Evolutionary conservation across 2,888 invertebrate species (phyloP).

Genomic region (Orchestes rusci): DNA sequence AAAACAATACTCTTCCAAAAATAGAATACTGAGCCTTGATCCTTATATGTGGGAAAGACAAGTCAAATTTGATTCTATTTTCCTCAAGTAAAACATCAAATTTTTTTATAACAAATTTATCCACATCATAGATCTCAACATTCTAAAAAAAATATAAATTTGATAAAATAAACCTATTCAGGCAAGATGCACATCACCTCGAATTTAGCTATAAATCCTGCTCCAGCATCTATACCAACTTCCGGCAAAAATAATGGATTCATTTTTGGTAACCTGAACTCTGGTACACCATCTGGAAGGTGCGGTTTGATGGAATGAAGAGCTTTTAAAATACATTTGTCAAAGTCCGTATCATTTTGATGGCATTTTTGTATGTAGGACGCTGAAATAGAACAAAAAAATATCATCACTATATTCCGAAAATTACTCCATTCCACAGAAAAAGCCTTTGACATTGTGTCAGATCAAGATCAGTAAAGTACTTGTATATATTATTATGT

Average conservation of each 20-base stretch:
- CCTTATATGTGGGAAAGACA: conserved; percentile 54
- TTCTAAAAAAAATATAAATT: conserved; percentile 13
- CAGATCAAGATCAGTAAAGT: too few species aligned
- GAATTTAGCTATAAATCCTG: conserved; percentile 24
- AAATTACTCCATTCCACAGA: too few species aligned
- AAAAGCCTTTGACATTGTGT: too few species aligned
- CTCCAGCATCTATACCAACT: conserved; percentile 27
- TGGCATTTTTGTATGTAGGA: conserved; percentile 29
- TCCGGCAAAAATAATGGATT: conserved; percentile 34
- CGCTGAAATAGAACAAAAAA: conserved; percentile 18
- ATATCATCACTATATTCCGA: too few species aligned
- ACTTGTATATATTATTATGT: too few species aligned
- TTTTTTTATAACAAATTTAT: conserved; percentile 20
- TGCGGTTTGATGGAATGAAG: conserved; percentile 31
- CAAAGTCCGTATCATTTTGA: conserved; percentile 34
- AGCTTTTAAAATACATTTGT: conserved; percentile 34
- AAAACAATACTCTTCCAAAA: conserved; percentile 61
- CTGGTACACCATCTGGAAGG: conserved; percentile 36
- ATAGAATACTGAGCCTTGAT: conserved; percentile 57
- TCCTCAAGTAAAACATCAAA: conserved; percentile 45
- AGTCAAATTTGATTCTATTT: conserved; percentile 48
- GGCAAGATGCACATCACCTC: conserved; percentile 8
- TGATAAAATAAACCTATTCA: neutral
- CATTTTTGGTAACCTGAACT: conserved; percentile 35
- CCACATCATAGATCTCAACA: conserved; percentile 22